Evolutionary conservation across 2,797 vertebrate genomes (phyloP), one percentile per base, ranked within the genome.

Genomic region (Onychomys leucogaster): DNA sequence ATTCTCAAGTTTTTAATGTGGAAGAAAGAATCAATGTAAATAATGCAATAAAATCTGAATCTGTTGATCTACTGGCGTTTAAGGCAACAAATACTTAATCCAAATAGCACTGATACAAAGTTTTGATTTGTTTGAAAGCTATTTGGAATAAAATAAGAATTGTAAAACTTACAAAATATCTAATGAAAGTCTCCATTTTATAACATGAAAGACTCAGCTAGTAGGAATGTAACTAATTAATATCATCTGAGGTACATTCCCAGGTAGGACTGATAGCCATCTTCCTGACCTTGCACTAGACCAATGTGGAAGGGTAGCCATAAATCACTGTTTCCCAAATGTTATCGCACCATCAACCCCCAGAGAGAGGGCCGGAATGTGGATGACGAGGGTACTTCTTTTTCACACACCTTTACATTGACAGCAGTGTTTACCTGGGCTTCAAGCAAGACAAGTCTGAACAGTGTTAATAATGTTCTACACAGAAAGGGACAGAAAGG

Each of bases 271-370:
- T 75, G 67, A 94, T 52, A 63, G 65, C 87, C 93, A 96, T 89
- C 90, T 93, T 61, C 81, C 32, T 96, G 88, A 80, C 84, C 81
- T 85, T 93, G 14, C 16, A 14, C 27, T 83, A 91, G n/a, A 93
- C 94, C 87, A 92, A 76, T 1, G 43, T 29, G 12, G 21, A 94
- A 89, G 65, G 59, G 43, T 67, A 92, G 90, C 69, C 73, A 69
- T 73, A 96, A 96, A 89, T 93, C 86, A 95, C 1, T 76, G 41
- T 91, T 95, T 81, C 71, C 41, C 49, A 87, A 94, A 84, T 81
- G 76, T 77, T 95, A 90, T 87, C 94, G 78, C 32, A 86, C n/a
- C 69, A 80, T 94, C 86, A 86, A 63, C 89, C 86, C 69, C 84
- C 29, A 14, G 25, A 10, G 69, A 92, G 78, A 90, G 85, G 13